Base-by-base conservation (phyloP, 2,113 vertebrate species). In the Platichthys flesus region DNA sequence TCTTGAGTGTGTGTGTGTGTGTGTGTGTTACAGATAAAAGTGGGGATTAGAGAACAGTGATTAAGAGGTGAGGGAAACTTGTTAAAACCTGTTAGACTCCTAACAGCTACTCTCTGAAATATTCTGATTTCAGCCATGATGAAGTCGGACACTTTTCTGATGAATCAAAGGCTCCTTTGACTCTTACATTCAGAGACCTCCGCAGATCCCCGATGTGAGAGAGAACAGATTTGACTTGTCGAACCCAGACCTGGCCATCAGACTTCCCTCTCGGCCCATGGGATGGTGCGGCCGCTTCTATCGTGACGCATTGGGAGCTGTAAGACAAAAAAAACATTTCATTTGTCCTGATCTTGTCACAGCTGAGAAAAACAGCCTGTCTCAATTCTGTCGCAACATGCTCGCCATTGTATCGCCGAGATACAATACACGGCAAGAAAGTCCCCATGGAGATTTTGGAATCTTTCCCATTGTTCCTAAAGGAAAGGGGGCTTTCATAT, bases 391-490 rank as follows among this genome's bases (percentile, higher is more conserved):
- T 86, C 88, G 82, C 78, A 82, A 83, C 88, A 76, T 54, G 82
- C 74, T 82, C 66, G 58, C 83, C 59, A 88, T 91, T 91, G 81
- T 91, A 71, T 82, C 37, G 23, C 76, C 45, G 35, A 45, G 40
- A 40, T 63, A 45, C 61, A 63, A 42, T 63, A 45, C 23, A 63
- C 37, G 21, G 52, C 64, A 37, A 82, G 61, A 89, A 88, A 90
- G 72, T 91, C 92, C 83, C 86, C 47, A 72, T 93, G 83, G 84
- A 91, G 88, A 90, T 91, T 86, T 93, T 83, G 69, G 80, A 88
- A 91, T 90, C 89, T 81, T 86, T 92, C 89, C 86, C 90, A 90
- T 93, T 92, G 92, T 93, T 90, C 81, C 74, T 86, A 63, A 85
- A 90, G 86, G 87, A 84, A 89, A 84, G 79, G 61, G 86, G 86